Base-by-base conservation (phyloP, 2,797 vertebrate species). In the Characodon lateralis region DNA sequence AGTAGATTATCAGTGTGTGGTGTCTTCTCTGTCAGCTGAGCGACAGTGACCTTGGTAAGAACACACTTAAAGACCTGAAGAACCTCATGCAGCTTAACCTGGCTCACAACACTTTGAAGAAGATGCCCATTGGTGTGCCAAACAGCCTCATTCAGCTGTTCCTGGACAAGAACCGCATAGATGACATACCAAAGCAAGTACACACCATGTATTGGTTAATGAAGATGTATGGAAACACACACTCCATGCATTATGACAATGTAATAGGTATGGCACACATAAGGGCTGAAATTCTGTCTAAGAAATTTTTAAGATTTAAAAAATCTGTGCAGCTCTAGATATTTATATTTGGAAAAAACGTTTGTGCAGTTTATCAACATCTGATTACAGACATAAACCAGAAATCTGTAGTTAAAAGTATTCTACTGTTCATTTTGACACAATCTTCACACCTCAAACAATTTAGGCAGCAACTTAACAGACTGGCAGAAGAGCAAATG, bases 71-170 rank as follows among this genome's bases (percentile, higher is more conserved):
- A 83, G 98, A 97, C 90, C 96, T 99, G 82, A 97, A 95, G 84
- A 96, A 92, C 89, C 96, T 99, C 83, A 95, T 99, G 93, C 98
- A 99, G 89, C 97, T 99, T 82, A 99, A 99, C 83, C 90, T 99
- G 72, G 98, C 98, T 39, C 95, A 97, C 92, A 99, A 99, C 80
- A 93, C 90, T 83, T 94, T 99, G 83, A 95, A 92, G 76, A 99
- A 97, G 92, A 98, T 99, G 98, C 98, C 98, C 0, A 86, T 93
- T 0, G 97, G 96, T 0, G 90, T 99, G 5, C 98, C 98, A 14
- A 83, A 10, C 0, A 92, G 93, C 82, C 87, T 99, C 74, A 95
- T 97, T 82, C 98, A 99, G 89, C 96, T 99, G 75, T 99, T 97
- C 94, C 94, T 99, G 85, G 98, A 99, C 92, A 96, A 94, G 87